phyloP scores from a whole-genome alignment of 1,140 invertebrate genomes.

The Drosophila novamexicana region DNA sequence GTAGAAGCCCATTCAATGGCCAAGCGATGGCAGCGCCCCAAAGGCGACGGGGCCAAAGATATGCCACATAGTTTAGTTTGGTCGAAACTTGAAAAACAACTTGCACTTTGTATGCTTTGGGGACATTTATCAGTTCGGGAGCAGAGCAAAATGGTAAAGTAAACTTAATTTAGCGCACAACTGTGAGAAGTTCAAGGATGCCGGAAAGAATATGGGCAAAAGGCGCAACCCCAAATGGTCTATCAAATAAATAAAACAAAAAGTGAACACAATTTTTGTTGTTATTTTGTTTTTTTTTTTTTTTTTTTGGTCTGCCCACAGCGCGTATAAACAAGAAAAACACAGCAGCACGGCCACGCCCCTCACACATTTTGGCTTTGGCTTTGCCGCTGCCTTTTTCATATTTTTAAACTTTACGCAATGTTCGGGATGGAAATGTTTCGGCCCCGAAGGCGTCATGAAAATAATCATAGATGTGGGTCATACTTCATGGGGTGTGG shows the following conservation, averaged over 20 bases:
- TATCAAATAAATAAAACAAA: conserved; percentile 81
- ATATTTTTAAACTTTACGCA: conserved; percentile 76
- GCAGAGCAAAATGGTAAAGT: conserved; percentile 54
- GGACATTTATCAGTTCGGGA: conserved; percentile 72
- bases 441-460: conserved; percentile 76
- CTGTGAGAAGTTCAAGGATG: conserved; percentile 74
- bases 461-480: conserved; percentile 82
- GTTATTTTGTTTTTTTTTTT: background rate
- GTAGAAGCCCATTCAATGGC: conserved; percentile 28
- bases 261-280: conserved; percentile 38
- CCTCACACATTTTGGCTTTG: conserved; percentile 8
- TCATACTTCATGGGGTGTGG: conserved; percentile 54
- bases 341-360: conserved; percentile 1
- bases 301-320: background rate
- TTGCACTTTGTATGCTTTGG: conserved; percentile 79
- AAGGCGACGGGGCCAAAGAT: conserved; percentile 54
- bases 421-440: conserved; percentile 44
- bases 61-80: conserved; percentile 65
- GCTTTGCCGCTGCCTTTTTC: conserved; percentile 46
- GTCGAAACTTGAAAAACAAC: conserved; percentile 76
- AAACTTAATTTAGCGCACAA: conserved; percentile 80
- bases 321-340: conserved; percentile 25
- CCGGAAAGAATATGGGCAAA: conserved; percentile 63
- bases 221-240: conserved; percentile 63
- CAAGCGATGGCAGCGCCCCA: conserved; percentile 19